A percentile compares a stretch with the other conserved stretches of the same genome.
These are phyloP conservation scores for Idaea dimidiata DNA, from an alignment of 2,888 invertebrate genomes.

Conservation along the genomic window DNA sequence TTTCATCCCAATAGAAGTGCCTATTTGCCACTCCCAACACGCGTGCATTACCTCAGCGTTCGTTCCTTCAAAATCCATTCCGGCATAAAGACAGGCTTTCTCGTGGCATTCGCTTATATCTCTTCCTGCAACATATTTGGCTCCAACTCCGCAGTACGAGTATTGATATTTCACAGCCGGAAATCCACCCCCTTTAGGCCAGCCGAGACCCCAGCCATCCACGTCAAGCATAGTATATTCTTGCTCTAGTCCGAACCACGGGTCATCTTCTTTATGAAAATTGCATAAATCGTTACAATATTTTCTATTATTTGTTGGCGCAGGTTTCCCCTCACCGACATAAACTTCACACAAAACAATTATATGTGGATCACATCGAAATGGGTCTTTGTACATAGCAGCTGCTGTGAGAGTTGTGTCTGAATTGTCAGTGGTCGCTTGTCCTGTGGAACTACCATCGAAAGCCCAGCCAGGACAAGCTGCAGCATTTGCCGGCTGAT, in stretches of 20 bases:
- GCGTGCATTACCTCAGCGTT: constrained; percentile 99
- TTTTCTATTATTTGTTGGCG: constrained; percentile 85
- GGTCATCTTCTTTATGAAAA: constrained; percentile 83
- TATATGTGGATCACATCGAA: constrained; percentile 92
- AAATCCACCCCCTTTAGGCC: constrained; percentile 96
- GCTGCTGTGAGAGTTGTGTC: constrained; percentile 93
- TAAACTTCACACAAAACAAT: constrained; percentile 93
- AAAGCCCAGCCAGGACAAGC: constrained; percentile 91
- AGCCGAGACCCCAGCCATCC: constrained; percentile 94
- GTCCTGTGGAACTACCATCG: constrained; percentile 95
- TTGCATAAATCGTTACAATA: constrained; percentile 86
- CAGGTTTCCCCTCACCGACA: constrained; percentile 86
- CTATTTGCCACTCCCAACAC: constrained; percentile 95
- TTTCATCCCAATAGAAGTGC: constrained; percentile 92
- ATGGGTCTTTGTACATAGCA: constrained; percentile 94
- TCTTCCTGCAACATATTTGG: constrained; percentile 94
- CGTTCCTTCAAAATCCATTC: constrained; percentile 94
- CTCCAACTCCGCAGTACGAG: constrained; percentile 96
- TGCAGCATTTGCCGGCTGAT: constrained; percentile 79
- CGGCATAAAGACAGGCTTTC: constrained; percentile 93
- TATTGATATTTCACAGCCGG: constrained; percentile 93
- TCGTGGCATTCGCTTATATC: constrained; percentile 95
- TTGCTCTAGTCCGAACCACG: constrained; percentile 97
- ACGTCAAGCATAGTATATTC: constrained; percentile 94
- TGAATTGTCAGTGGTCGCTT: constrained; percentile 90